Conservation (phyloP, 2,113 vertebrate genomes). For the Platysteira castanea region DNA sequence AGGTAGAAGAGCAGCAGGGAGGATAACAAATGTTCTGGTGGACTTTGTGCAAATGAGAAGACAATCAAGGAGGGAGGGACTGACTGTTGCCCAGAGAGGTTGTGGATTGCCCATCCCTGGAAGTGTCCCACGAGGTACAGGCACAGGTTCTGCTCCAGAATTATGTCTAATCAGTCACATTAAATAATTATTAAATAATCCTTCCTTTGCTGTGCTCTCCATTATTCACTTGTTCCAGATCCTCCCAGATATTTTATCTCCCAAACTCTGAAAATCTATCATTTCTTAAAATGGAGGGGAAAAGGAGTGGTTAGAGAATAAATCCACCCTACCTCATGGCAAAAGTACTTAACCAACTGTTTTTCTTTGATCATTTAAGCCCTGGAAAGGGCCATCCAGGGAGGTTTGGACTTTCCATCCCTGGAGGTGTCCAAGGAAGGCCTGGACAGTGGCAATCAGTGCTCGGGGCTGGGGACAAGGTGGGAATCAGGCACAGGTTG, state of each 20-base stretch:
- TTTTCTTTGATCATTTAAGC: background rate
- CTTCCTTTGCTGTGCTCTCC: background rate
- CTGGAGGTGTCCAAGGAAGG: background rate
- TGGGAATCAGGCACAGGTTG: rapidly evolving
- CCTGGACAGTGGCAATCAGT: background rate
- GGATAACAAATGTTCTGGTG: background rate
- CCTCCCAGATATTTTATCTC: background rate
- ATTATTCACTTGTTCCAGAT: background rate
- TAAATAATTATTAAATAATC: background rate
- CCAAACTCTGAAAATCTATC: background rate
- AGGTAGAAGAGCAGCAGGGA: background rate
- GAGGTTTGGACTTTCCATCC: background rate
- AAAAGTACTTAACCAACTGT: background rate
- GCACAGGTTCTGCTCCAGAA: background rate
- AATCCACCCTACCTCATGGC: background rate
- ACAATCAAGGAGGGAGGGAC: background rate
- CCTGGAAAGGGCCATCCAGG: background rate
- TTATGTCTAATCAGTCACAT: rapidly evolving
- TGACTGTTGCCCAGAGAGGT: background rate
- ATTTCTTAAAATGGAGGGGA: background rate
- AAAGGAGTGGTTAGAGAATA: background rate
- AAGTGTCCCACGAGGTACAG: rapidly evolving
- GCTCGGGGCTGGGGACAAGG: background rate
- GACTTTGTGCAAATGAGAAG: background rate
- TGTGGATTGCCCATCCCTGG: background rate